Conservation (phyloP, 2,888 invertebrate genomes). For the Aethes cnicana region DNA sequence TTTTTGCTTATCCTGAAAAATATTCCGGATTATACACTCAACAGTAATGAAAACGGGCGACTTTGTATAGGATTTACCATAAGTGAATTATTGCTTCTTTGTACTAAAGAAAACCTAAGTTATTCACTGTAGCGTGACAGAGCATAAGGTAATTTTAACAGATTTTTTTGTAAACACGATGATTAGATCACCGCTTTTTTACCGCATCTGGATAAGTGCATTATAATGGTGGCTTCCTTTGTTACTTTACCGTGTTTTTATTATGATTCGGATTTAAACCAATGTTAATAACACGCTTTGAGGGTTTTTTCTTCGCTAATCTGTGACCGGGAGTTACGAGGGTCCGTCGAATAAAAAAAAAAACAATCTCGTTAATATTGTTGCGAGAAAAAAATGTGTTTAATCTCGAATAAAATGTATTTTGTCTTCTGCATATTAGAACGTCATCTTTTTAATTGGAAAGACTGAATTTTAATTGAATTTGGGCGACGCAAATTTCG, state of each 20-base stretch:
- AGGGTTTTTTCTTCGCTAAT: conserved; percentile 10
- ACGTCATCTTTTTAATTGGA: conserved; percentile 47
- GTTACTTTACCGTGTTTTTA: conserved; percentile 45
- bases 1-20: too few relatives aligned
- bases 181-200: conserved; percentile 36
- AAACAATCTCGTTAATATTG: too few relatives aligned
- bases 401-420: too few relatives aligned
- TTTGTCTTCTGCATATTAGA: conserved; percentile 55
- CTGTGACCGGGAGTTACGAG: neutral
- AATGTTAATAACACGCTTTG: conserved; percentile 35
- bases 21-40: neutral
- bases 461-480: conserved; percentile 39
- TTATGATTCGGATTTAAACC: conserved; percentile 45
- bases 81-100: conserved; percentile 26
- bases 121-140: conserved; percentile 10
- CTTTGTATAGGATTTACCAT: conserved; percentile 34
- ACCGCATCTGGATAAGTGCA: conserved; percentile 55
- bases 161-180: conserved; percentile 14
- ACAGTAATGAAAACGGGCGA: too few relatives aligned
- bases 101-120: conserved; percentile 10
- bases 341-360: neutral
- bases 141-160: conserved; percentile 24
- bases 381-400: too few relatives aligned
- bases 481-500: conserved; percentile 16
- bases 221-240: conserved; percentile 61